Conservation (phyloP, 2,797 vertebrate species). For the Sitta carolinensis region DNA sequence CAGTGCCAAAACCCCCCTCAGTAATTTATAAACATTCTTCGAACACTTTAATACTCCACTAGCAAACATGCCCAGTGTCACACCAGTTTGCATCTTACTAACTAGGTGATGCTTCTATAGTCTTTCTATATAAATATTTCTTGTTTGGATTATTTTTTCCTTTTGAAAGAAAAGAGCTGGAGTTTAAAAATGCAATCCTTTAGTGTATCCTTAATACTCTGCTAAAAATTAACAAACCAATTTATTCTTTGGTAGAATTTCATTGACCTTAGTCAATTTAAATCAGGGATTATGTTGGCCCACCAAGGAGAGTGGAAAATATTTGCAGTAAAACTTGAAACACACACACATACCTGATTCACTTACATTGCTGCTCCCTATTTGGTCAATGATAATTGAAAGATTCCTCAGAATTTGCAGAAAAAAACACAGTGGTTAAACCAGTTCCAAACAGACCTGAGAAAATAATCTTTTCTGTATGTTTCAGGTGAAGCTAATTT, state of each 20-base stretch:
- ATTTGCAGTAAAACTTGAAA: background rate
- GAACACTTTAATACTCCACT: background rate
- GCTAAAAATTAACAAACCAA: background rate
- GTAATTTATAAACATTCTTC: background rate
- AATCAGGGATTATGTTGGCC: background rate
- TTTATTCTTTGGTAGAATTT: background rate
- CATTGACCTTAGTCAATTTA: background rate
- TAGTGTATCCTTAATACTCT: background rate
- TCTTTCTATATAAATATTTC: background rate
- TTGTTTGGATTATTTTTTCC: rapidly evolving
- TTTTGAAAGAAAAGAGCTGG: background rate
- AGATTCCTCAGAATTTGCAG: background rate
- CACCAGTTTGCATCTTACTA: background rate
- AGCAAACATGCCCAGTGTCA: background rate
- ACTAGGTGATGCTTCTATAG: background rate
- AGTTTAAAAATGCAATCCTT: background rate
- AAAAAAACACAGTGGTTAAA: background rate
- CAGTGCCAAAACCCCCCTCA: conserved; percentile 26
- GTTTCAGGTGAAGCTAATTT: background rate
- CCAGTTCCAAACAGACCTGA: background rate
- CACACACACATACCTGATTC: background rate
- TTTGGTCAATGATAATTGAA: background rate
- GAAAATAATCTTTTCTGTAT: background rate
- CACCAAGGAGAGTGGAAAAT: background rate
- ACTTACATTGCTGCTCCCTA: background rate